Base-by-base conservation (phyloP, 2,797 vertebrate genomes). In the Clarias fuscus region DNA sequence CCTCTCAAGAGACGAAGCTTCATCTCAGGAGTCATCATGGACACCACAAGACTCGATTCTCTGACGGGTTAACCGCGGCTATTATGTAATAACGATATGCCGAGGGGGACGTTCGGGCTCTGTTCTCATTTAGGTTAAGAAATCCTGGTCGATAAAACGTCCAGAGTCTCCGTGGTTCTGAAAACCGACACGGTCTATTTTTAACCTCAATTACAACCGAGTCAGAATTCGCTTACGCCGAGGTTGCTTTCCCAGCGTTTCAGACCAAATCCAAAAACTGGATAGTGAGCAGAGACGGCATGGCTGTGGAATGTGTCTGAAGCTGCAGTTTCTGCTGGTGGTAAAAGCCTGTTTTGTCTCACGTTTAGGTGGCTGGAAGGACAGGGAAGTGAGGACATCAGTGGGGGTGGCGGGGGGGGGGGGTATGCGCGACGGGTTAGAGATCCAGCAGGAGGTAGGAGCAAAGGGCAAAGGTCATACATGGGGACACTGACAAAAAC, bases 81-180 rank as follows among this genome's bases (percentile, higher is more conserved):
- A 53, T 88, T 88, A 90, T 90, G 88, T 84, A 89, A 89, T 91
- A 90, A 91, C 85, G 80, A 86, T 90, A 85, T 78, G 53, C 82
- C 87, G 76, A 78, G 72, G 20, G 82, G 85, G 81, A 81, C 84
- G 84, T 73, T 33, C 2, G 65, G 79, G 61, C 80, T 67, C 83
- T 85, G 65, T 65, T 85, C 59, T 88, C 77, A 85, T 80, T 84
- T 89, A 86, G 82, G 87, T 84, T 86, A 79, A 88, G 86, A 86
- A 84, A 86, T 86, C 73, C 48, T 82, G 77, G 82, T 86, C 78
- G 88, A 72, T 86, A 83, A 86, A 88, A 59, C 77, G 43, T 88
- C 87, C 86, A 72, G 73, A 64, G 71, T 82, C 53, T 40, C 77
- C n/a, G 18, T 53, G 67, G 71, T 82, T 53, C 65, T 82, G 58